Percentiles rank a stretch among this genome's conserved stretches.
These are phyloP conservation scores for Percopsis transmontana DNA, from an alignment of 2,113 vertebrate genomes.

Conservation along the genomic window DNA sequence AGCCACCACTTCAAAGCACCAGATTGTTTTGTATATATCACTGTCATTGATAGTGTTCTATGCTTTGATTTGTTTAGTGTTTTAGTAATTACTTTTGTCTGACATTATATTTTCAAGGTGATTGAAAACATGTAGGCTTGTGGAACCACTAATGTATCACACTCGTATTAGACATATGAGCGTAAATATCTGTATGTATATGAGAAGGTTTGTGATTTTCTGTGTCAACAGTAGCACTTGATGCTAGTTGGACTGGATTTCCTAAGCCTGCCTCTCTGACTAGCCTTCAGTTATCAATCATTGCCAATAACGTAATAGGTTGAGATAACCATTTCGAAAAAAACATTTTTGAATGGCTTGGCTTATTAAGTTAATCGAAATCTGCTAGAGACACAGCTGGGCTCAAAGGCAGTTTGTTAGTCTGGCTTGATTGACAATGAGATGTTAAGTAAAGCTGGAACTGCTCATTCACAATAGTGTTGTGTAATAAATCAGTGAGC, in stretches of 20 bases:
- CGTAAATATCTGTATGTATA: too few relatives aligned
- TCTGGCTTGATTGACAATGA: constrained; percentile 36
- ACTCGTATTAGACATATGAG: too few relatives aligned
- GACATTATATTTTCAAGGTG: constrained; percentile 12
- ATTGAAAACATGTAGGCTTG: neutral
- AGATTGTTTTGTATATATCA: constrained; percentile 35
- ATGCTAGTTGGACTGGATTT: too few relatives aligned
- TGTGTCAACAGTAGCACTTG: too few relatives aligned
- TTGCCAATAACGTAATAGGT: too few relatives aligned
- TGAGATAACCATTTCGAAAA: too few relatives aligned
- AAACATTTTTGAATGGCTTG: too few relatives aligned
- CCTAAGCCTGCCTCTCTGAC: too few relatives aligned
- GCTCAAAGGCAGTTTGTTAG: constrained; percentile 16
- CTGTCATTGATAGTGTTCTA: constrained; percentile 16
- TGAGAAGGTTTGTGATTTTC: too few relatives aligned
- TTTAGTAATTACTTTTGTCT: neutral
- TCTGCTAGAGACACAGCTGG: constrained; percentile 37
- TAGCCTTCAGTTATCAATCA: too few relatives aligned
- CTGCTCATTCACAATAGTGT: constrained; percentile 28
- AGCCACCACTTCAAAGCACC: constrained; percentile 33
- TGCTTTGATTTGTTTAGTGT: constrained; percentile 10
- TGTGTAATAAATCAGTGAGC: constrained; percentile 33
- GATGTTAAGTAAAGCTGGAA: constrained; percentile 26
- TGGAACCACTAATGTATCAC: too few relatives aligned
- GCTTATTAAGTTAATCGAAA: too few relatives aligned